Conservation (phyloP, 2,113 vertebrate genomes). For the Colossoma macropomum region DNA sequence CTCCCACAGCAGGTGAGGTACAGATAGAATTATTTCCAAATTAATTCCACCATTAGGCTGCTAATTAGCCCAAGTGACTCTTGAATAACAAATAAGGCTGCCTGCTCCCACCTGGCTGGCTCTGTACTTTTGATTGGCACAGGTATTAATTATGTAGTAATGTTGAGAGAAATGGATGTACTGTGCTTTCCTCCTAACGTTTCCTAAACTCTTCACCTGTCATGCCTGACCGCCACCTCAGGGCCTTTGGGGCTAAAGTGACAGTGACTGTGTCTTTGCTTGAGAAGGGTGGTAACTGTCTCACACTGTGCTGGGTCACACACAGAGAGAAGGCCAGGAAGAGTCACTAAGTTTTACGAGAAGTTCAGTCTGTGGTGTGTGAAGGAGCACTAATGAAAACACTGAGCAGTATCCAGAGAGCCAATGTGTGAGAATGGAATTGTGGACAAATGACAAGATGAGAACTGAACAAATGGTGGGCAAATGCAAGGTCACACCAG, state of each 20-base stretch:
- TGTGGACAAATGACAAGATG: not conserved
- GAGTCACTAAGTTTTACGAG: constrained; percentile 15
- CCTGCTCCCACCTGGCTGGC: constrained; percentile 35
- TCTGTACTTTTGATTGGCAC: constrained; percentile 26
- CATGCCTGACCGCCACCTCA: not conserved
- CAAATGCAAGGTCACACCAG: constrained; percentile 20
- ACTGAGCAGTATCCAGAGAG: not conserved
- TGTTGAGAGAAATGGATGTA: constrained; percentile 7
- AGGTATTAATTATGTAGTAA: constrained; percentile 46
- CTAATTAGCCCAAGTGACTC: constrained; percentile 60
- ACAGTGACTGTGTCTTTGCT: constrained; percentile 27
- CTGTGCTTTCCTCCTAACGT: not conserved
- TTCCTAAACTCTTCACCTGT: not conserved
- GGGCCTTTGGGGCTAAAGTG: constrained; percentile 1
- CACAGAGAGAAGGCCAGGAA: not conserved
- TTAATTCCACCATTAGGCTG: constrained; percentile 62
- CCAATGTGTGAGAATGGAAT: not conserved
- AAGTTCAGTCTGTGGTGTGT: constrained; percentile 9
- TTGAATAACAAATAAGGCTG: constrained; percentile 49
- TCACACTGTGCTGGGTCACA: constrained; percentile 2
- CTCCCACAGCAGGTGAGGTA: constrained; percentile 46
- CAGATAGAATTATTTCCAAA: constrained; percentile 59
- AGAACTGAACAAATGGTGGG: not conserved
- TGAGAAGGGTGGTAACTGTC: not conserved
- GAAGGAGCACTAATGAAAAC: constrained; percentile 24